Percentiles rank a stretch among this genome's conserved stretches.
These are phyloP conservation scores for Amphipoea oculea DNA, from an alignment of 2,888 invertebrate genomes.

Conservation along the genomic window DNA sequence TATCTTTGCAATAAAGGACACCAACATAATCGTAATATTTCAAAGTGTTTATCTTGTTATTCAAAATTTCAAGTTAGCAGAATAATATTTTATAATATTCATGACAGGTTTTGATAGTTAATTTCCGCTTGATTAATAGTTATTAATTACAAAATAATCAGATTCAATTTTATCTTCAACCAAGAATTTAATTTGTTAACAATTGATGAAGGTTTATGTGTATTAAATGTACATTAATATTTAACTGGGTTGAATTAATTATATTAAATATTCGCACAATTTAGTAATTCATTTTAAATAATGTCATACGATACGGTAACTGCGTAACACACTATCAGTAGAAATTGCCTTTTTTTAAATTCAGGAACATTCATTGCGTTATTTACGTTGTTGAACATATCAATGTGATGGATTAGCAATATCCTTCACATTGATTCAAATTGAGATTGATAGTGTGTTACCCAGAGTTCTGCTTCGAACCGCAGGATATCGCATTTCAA, in stretches of 20 bases:
- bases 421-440: no score
- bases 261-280: neutral
- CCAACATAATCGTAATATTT: neutral
- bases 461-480: no score
- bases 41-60: neutral
- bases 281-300: neutral
- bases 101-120: neutral
- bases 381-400: no score
- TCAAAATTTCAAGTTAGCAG: slow-evolving; percentile 4
- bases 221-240: neutral
- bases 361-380: neutral
- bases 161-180: neutral
- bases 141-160: neutral
- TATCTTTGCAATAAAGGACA: neutral
- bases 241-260: neutral
- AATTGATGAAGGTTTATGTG: no score
- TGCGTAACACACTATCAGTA: neutral
- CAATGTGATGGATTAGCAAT: no score
- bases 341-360: neutral
- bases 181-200: slow-evolving; percentile 8
- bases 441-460: no score
- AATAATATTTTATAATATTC: slow-evolving; percentile 14
- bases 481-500: neutral
- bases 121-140: neutral
- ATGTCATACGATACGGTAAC: no score